Conservation (phyloP, 2,113 vertebrate genomes). For the Alligator mississippiensis region DNA sequence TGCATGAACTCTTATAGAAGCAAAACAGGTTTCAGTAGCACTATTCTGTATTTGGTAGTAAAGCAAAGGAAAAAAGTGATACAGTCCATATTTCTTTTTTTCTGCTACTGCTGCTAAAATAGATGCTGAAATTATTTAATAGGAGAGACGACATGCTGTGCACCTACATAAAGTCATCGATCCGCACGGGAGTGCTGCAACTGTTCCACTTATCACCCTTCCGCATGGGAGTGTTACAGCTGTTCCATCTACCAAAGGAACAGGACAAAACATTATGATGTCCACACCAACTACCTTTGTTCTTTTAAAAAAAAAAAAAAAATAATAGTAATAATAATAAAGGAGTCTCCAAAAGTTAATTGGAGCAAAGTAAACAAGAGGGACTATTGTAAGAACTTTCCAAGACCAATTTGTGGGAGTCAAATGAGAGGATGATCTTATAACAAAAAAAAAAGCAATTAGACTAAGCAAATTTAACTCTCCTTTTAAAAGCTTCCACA, state of each 20-base stretch:
- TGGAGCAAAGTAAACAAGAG: neutral
- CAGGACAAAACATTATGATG: conserved; percentile 54
- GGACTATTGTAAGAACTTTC: neutral
- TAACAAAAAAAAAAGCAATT: neutral
- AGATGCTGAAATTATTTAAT: neutral
- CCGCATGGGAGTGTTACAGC: conserved; percentile 86
- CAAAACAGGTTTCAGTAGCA: neutral
- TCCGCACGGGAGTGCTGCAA: conserved; percentile 91
- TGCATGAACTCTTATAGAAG: conserved; percentile 38
- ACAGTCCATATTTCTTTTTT: neutral
- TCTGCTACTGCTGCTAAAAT: conserved; percentile 30
- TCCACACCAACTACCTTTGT: neutral
- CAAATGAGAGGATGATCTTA: neutral
- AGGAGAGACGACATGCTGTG: neutral
- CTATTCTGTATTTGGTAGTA: conserved; percentile 3
- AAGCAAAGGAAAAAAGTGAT: conserved; percentile 11
- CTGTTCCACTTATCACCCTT: conserved; percentile 89
- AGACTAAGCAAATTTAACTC: neutral
- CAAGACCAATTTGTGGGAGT: neutral
- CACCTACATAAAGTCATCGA: conserved; percentile 95
- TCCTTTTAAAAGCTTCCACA: neutral
- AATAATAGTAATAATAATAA: too few species aligned
- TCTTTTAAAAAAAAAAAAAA: neutral
- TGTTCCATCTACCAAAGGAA: conserved; percentile 93
- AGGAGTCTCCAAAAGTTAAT: neutral